Conservation (phyloP, 2,113 vertebrate species). For the Polypterus bichir region DNA sequence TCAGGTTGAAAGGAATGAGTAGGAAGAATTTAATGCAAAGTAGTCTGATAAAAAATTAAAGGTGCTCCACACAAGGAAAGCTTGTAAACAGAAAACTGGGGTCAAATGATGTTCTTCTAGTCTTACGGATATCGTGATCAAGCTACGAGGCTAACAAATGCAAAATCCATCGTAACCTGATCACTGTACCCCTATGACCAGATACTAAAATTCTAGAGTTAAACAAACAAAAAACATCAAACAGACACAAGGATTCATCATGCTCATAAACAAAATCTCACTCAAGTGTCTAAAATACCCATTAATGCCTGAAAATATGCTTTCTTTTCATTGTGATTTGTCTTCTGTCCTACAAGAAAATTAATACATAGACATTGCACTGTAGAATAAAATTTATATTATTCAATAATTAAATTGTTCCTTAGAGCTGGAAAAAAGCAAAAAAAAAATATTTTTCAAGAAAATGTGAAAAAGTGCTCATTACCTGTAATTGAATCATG, state of each 20-base stretch:
- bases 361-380: not conserved
- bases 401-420: no score
- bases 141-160: conserved; percentile 34
- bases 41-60: not conserved
- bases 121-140: conserved; percentile 41
- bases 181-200: conserved; percentile 50
- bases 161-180: conserved; percentile 42
- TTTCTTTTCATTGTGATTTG: conserved; percentile 25
- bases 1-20: not conserved
- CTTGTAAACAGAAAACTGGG: not conserved
- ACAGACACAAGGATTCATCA: conserved; percentile 21
- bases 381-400: not conserved
- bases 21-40: not conserved
- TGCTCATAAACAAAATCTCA: no score
- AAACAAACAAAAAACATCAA: conserved; percentile 29
- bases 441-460: no score
- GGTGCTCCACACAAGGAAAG: not conserved
- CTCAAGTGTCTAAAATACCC: conserved; percentile 29
- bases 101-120: conserved; percentile 29
- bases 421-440: no score
- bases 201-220: conserved; percentile 18
- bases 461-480: no score
- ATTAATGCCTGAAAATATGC: conserved; percentile 35
- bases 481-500: no score
- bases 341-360: conserved; percentile 29